Conservation (phyloP, 92 coral and sea anemone species). For the Phenganax subtilis region DNA sequence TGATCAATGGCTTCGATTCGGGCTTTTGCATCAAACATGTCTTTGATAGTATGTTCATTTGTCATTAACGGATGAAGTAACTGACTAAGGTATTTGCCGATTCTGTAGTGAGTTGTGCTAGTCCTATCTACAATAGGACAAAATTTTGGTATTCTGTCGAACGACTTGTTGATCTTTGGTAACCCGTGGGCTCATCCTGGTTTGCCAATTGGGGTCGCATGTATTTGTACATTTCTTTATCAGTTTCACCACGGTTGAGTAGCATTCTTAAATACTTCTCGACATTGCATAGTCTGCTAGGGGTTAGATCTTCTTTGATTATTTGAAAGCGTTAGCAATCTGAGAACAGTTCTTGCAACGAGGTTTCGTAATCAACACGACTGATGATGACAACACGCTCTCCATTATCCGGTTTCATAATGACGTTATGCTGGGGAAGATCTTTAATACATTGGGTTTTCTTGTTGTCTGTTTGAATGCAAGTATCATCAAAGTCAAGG, state of each 20-base stretch:
- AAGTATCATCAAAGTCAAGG: background rate
- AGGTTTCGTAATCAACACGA: slow-evolving; percentile 24
- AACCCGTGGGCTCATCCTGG: slow-evolving; percentile 46
- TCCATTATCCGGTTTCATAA: slow-evolving; percentile 56
- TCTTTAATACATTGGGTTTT: background rate
- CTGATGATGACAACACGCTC: slow-evolving; percentile 37
- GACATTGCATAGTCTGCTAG: slow-evolving; percentile 7
- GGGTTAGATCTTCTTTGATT: slow-evolving; percentile 41
- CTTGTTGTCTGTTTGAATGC: background rate
- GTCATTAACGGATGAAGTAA: too few species aligned
- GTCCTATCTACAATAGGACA: too few species aligned
- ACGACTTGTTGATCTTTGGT: slow-evolving; percentile 46
- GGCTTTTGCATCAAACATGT: too few species aligned
- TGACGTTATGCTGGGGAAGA: background rate
- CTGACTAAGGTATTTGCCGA: too few species aligned
- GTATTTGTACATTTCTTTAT: background rate
- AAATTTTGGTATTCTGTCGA: too few species aligned
- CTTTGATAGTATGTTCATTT: too few species aligned
- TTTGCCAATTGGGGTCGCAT: slow-evolving; percentile 34
- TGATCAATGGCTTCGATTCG: too few species aligned
- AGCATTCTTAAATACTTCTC: slow-evolving; percentile 34
- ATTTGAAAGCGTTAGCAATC: slow-evolving; percentile 34
- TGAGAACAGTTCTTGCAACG: slow-evolving; percentile 41
- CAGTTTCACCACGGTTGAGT: slow-evolving; percentile 37
- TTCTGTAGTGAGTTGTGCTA: too few species aligned